A percentile compares a stretch with the other conserved stretches of the same genome.
Conservation (phyloP, 35 echinoderm and acorn worm species). For the Diadema setosum region DNA sequence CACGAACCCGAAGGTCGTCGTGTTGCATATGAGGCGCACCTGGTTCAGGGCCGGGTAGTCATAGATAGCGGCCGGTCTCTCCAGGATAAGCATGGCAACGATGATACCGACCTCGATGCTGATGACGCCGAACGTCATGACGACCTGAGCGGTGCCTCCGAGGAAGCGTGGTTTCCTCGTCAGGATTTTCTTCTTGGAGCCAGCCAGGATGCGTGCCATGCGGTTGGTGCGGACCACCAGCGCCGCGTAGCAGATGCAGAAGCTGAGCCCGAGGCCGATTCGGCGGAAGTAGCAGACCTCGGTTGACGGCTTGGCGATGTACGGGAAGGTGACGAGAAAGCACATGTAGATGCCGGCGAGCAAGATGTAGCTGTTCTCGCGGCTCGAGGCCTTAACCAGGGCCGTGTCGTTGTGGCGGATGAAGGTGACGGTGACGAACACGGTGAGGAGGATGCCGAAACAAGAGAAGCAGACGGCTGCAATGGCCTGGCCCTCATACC, state of each 20-base stretch:
- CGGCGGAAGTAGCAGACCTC: conserved; percentile 79
- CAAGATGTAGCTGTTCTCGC: conserved; percentile 93
- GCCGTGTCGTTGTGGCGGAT: conserved; percentile 80
- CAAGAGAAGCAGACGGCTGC: conserved; percentile 68
- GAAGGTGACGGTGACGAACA: conserved; percentile 81
- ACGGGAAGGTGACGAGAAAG: conserved; percentile 73
- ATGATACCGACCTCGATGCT: conserved; percentile 71
- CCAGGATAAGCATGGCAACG: conserved; percentile 56
- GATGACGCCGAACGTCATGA: conserved; percentile 82
- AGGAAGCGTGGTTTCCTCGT: conserved; percentile 84
- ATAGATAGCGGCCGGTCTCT: conserved; percentile 56
- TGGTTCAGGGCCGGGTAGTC: conserved; percentile 59
- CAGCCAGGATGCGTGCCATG: conserved; percentile 93
- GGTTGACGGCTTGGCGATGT: conserved; percentile 67
- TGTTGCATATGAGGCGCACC: conserved; percentile 69
- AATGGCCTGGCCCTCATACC: conserved; percentile 69
- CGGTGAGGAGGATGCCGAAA: conserved; percentile 60
- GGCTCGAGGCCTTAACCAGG: conserved; percentile 87
- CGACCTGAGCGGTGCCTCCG: conserved; percentile 82
- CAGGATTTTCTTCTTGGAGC: conserved; percentile 94
- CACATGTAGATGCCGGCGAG: conserved; percentile 77
- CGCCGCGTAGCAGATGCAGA: conserved; percentile 84
- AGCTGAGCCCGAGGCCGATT: conserved; percentile 79
- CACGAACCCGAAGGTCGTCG: conserved; percentile 58
- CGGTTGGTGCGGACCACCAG: conserved; percentile 84